Percentiles rank a stretch among this genome's conserved stretches.
These are phyloP conservation scores for Digitonthophagus gazella DNA, from an alignment of 2,888 invertebrate genomes.

Conservation along the genomic window DNA sequence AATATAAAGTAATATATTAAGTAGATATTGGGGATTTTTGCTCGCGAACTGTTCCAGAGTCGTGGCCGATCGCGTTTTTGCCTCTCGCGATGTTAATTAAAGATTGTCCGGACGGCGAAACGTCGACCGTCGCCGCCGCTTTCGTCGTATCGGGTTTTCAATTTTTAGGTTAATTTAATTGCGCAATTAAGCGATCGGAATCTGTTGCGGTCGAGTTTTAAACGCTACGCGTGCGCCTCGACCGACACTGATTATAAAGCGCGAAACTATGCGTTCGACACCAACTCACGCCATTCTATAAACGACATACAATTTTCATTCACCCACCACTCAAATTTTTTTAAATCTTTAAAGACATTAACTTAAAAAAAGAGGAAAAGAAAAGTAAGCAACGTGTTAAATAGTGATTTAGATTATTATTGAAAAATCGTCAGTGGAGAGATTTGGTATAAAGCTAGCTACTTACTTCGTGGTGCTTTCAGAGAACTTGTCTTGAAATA, in stretches of 20 bases:
- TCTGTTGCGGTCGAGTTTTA: neutral
- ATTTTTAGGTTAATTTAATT: neutral
- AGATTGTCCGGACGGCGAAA: conserved; percentile 16
- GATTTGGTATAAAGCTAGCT: too few species aligned
- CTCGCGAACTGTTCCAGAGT: conserved; percentile 1
- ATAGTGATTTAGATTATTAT: too few species aligned
- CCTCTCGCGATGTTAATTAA: conserved; percentile 27
- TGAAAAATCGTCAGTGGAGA: too few species aligned
- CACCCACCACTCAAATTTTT: neutral
- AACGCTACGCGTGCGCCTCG: neutral
- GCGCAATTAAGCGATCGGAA: neutral
- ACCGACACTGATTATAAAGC: neutral
- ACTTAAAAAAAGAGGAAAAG: too few species aligned
- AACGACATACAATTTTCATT: neutral
- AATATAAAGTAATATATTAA: conserved; percentile 23
- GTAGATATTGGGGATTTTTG: conserved; percentile 22
- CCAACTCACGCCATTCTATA: neutral
- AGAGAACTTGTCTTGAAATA: too few species aligned
- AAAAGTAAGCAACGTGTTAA: too few species aligned
- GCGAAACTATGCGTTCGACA: neutral
- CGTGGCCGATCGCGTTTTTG: neutral
- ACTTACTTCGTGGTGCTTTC: too few species aligned
- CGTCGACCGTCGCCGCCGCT: neutral
- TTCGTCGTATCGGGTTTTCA: neutral
- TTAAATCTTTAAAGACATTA: too few species aligned